phyloP scores from a whole-genome alignment of 2,797 vertebrate genomes.

The Semaprochilodus insignis region DNA sequence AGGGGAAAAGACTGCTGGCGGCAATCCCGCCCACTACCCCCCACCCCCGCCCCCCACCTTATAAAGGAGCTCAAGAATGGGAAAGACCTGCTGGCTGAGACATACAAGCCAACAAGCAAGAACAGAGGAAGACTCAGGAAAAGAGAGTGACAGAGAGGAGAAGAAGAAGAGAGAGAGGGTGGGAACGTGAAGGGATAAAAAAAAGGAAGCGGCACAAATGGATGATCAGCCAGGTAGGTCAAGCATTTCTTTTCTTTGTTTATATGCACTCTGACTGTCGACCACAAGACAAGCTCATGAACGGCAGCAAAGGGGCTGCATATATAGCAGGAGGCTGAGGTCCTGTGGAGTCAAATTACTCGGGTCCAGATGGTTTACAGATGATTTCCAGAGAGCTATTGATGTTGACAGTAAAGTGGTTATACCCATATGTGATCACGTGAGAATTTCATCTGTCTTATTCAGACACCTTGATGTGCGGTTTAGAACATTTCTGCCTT shows the following conservation, averaged over 20 bases:
- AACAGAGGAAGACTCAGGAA: constrained; percentile 33
- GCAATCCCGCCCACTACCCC: constrained; percentile 53
- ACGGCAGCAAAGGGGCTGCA: neutral
- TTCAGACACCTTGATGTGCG: neutral
- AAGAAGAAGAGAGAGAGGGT: constrained; percentile 4
- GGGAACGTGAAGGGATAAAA: constrained; percentile 35
- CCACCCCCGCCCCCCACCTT: constrained; percentile 40
- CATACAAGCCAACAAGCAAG: constrained; percentile 46
- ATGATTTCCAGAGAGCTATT: neutral
- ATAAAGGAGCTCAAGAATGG: constrained; percentile 60
- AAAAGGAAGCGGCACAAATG: constrained; percentile 68
- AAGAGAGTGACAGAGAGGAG: constrained; percentile 30
- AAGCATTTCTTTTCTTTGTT: constrained; percentile 53
- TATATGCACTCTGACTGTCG: constrained; percentile 29
- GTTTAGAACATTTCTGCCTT: neutral
- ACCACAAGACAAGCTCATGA: constrained; percentile 11
- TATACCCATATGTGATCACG: neutral
- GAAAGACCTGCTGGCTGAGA: constrained; percentile 57
- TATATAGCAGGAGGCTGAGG: constrained; percentile 12
- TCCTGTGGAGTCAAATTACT: constrained; percentile 10
- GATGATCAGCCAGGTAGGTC: constrained; percentile 83
- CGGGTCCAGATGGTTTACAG: constrained; percentile 23
- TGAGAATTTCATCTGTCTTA: neutral
- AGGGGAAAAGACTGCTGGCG: constrained; percentile 35
- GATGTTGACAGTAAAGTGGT: neutral